Base-by-base conservation (phyloP, 2,888 invertebrate species). In the Perizoma flavofasciatum region DNA sequence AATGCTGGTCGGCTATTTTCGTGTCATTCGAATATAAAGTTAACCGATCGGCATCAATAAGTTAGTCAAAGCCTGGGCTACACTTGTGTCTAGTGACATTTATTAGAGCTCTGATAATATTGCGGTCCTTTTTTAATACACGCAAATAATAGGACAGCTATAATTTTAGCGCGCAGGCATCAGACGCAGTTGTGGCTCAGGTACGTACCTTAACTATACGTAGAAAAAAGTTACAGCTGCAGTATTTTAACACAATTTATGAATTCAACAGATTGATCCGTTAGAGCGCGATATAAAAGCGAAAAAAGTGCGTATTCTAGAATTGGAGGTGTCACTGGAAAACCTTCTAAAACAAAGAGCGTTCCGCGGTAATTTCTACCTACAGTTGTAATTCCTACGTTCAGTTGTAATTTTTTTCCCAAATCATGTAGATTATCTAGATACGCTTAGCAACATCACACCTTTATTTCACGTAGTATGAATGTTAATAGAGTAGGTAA, bases 301-400 rank as follows among this genome's bases (percentile, higher is more conserved):
- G 70, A 95, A 97, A 88, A 96, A 96, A 73, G 93, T 95, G 63
- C 96, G 97, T 79, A 96, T 97, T 52, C 92, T 93, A 49, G 95
- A 96, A 84, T 95, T 98, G 96, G 97, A 98, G 81, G 94, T 94
- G 46, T 97, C 97, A 71, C 84, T 97, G 76, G 95, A 96, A 78
- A 94, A 94, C 72, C 93, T 97, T 64, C 95, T 97, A 81, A 96
- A 96, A 81, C 94, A 94, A 74, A 96, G 96, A 78, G 91, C 93
- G 5, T 92, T 89, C 64, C 92, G 95, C 69, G 92, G 93, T 93
- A 92, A 87, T 70, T 59, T 59, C 47, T 56, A 68, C 62, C 54
- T 68, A 72, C 88, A 90, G 92, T 91, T 92, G 91, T 92, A 92
- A 87, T 70, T 59, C 59, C 48, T 56, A 69, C 62, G 55, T 68